Percentiles rank a stretch among this genome's conserved stretches.
phyloP scores from a whole-genome alignment of 2,113 vertebrate genomes.

The Sphaerodactylus townsendi region DNA sequence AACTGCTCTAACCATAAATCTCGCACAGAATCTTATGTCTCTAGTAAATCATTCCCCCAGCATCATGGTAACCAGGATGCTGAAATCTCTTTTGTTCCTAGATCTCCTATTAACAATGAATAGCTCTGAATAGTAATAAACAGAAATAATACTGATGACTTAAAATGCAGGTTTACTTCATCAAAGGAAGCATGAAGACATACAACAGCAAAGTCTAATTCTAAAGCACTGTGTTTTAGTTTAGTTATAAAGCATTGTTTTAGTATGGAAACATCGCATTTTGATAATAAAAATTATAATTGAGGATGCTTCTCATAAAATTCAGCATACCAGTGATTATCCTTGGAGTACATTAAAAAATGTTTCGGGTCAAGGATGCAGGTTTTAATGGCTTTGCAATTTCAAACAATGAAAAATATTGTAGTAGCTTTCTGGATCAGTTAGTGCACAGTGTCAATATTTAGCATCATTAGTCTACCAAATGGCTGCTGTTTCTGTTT shows the following conservation, averaged over 20 bases:
- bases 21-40: background rate
- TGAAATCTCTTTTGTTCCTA: background rate
- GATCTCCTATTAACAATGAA: background rate
- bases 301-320: background rate
- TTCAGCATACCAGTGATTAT: background rate
- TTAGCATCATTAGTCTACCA: slow-evolving; percentile 1
- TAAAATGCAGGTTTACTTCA: background rate
- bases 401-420: background rate
- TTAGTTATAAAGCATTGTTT: background rate
- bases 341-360: background rate
- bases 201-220: background rate
- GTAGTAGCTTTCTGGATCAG: background rate
- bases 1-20: background rate
- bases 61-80: too few species aligned
- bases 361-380: background rate
- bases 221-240: background rate
- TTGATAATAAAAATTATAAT: background rate
- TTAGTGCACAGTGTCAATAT: background rate
- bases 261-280: background rate
- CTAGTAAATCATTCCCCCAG: background rate
- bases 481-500: background rate
- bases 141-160: background rate
- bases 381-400: background rate
- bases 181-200: background rate
- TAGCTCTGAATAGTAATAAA: background rate